Evolutionary conservation across 2,113 vertebrate genomes (phyloP), one percentile per base, ranked within the genome.

Genomic region (Engystomops pustulosus): DNA sequence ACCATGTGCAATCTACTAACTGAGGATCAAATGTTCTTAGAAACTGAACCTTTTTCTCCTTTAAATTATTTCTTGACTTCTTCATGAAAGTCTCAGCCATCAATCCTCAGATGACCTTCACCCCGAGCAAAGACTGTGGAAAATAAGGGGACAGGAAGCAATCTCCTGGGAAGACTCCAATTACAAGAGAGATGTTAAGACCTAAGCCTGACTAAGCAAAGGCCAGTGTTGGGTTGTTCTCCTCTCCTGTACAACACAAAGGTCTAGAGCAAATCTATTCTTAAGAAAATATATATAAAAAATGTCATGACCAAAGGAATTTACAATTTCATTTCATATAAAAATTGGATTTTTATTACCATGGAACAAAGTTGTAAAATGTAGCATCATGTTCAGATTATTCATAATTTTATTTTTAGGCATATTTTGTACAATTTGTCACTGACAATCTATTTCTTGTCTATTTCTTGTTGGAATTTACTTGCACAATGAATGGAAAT

Each of bases 161-260:
- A 81, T 81, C 32, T 25, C 34, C 30, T 58, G 49, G 49, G 67
- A 53, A 44, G 36, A 72, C 53, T 58, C 45, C 80, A 81, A 82
- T 82, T 82, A 72, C 80, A 44, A 81, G 15, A 55, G 7, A 58
- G 25, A 51, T 53, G 65, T 55, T 70, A 71, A 41, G 67, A 58
- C 49, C 49, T 30, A 11, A 67, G 14, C 25, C 15, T 45, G 23
- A 32, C 32, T 51, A 45, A 30, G n/a, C 68, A 53, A 70, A 81
- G 67, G 67, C 47, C 65, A 30, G 15, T 30, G 36, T 17, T 45
- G 75, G 12, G 34, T 25, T 58, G 47, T 20, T 32, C 47, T 53
- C 3, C 20, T 53, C 15, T 58, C 11, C 3, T 15, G 18, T 55
- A 23, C 74, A 23, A 10, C 18, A 74, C 71, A 49, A 74, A 77